phyloP scores from a whole-genome alignment of 2,888 invertebrate genomes.

The Polyommatus iphigenia region DNA sequence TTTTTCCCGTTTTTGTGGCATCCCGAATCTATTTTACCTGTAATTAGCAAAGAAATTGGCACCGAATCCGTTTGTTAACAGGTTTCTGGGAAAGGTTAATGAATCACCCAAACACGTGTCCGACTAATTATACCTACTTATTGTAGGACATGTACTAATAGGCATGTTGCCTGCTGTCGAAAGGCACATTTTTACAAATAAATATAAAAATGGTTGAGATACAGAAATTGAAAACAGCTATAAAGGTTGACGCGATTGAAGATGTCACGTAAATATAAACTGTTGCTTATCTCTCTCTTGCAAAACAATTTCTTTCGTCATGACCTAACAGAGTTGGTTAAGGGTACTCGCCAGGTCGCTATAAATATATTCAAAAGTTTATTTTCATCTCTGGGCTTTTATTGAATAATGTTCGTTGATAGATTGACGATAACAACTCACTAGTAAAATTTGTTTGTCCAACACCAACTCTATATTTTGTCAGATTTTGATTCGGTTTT shows the following conservation, averaged over 20 bases:
- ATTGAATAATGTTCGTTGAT: too few relatives aligned
- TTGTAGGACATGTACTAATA: conserved; percentile 26
- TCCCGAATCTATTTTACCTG: not conserved
- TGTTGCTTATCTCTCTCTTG: too few relatives aligned
- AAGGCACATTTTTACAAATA: not conserved
- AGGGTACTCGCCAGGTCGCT: too few relatives aligned
- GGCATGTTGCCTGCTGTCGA: not conserved
- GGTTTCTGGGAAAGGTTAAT: conserved; percentile 26
- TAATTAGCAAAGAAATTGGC: conserved; percentile 26
- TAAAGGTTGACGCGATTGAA: not conserved
- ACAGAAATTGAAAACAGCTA: not conserved
- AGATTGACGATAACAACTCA: too few relatives aligned
- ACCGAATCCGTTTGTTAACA: not conserved
- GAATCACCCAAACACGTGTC: not conserved
- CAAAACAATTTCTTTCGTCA: too few relatives aligned
- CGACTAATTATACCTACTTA: not conserved
- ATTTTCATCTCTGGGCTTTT: too few relatives aligned
- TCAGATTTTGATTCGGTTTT: too few relatives aligned
- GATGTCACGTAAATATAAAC: too few relatives aligned
- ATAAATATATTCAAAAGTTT: too few relatives aligned
- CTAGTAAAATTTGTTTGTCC: not conserved
- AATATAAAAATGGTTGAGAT: not conserved
- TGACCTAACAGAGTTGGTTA: too few relatives aligned
- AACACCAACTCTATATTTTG: too few relatives aligned
- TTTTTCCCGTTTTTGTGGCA: not conserved